Evolutionary conservation across 2,113 vertebrate genomes (phyloP).

Genomic region (Alosa alosa): DNA sequence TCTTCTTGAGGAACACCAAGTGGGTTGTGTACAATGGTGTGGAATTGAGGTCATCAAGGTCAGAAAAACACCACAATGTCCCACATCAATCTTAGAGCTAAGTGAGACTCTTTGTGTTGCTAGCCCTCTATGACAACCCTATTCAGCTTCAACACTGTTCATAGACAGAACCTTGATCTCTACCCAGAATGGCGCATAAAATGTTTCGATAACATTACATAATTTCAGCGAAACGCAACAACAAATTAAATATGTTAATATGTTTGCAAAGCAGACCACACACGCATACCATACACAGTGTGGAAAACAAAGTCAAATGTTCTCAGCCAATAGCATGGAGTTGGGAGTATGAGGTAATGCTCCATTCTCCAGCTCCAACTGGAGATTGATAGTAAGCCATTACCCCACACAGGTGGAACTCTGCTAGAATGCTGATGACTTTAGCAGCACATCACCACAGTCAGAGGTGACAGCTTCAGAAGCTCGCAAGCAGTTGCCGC

Average conservation of each 20-base stretch:
- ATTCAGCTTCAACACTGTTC: neutral
- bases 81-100: neutral
- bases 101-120: neutral
- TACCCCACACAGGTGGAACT: neutral
- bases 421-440: neutral
- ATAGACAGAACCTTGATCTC: neutral
- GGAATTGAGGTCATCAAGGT: neutral
- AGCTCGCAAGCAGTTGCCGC: slow-evolving; percentile 83
- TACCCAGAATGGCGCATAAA: neutral
- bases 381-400: neutral
- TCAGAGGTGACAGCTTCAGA: slow-evolving; percentile 70
- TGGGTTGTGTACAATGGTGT: neutral
- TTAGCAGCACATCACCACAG: slow-evolving; percentile 20
- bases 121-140: neutral
- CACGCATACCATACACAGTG: neutral
- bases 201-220: neutral
- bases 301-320: neutral
- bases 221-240: neutral
- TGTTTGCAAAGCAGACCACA: neutral
- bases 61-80: neutral
- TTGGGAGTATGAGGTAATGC: neutral
- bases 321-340: neutral
- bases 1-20: neutral
- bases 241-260: neutral
- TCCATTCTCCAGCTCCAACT: neutral